phyloP scores from a whole-genome alignment of 2,888 invertebrate species.

The Dysmachus trigonus region DNA sequence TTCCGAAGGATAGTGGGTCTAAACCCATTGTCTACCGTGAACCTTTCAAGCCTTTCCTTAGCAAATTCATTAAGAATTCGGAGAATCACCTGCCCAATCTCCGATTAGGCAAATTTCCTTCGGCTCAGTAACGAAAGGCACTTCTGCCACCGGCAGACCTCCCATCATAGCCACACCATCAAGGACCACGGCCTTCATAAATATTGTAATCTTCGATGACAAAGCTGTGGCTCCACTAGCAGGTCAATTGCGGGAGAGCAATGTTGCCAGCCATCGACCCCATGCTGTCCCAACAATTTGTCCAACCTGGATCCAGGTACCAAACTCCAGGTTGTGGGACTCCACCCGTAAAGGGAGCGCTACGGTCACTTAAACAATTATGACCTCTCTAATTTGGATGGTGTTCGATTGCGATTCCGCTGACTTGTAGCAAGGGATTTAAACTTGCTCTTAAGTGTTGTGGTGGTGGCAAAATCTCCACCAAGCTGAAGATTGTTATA shows the following conservation, averaged over 20 bases:
- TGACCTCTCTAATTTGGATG: neutral
- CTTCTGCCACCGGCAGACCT: slow-evolving; percentile 67
- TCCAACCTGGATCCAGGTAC: neutral
- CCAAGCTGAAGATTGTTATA: neutral
- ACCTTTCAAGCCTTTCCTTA: slow-evolving; percentile 1
- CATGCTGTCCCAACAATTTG: slow-evolving; percentile 62
- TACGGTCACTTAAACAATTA: slow-evolving; percentile 66
- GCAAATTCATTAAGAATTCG: slow-evolving; percentile 21
- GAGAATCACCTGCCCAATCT: slow-evolving; percentile 57
- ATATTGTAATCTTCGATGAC: slow-evolving; percentile 76
- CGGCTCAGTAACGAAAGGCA: slow-evolving; percentile 64
- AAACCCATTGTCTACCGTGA: neutral
- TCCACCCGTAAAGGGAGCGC: slow-evolving; percentile 66
- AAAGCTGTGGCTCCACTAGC: slow-evolving; percentile 72
- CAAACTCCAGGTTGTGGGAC: slow-evolving; percentile 70
- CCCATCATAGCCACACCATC: slow-evolving; percentile 23
- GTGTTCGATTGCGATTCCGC: neutral
- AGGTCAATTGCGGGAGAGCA: slow-evolving; percentile 70
- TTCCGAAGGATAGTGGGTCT: neutral
- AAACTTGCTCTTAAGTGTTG: neutral
- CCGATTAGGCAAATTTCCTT: slow-evolving; percentile 77
- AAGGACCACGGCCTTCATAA: slow-evolving; percentile 79
- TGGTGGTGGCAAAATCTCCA: neutral
- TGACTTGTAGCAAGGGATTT: neutral
- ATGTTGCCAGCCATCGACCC: slow-evolving; percentile 64